Base-by-base conservation (phyloP, 2,113 vertebrate genomes). In the Thunnus thynnus region DNA sequence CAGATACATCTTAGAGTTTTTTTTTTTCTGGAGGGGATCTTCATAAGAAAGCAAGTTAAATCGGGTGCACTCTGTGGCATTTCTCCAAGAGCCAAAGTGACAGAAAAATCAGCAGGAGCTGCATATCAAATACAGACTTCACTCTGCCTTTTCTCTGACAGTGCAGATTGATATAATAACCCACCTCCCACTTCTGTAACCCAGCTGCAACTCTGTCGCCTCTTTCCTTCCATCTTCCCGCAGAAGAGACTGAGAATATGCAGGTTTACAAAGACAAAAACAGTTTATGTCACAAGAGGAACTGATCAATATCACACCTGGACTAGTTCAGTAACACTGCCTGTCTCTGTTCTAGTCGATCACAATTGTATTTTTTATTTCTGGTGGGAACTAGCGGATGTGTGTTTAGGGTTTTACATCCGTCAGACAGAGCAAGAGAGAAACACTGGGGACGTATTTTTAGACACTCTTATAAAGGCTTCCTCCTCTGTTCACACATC, bases 391-490 rank as follows among this genome's bases (percentile, higher is more conserved):
- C 2, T 2, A 8, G 13, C 11, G 14, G 14, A 44, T 44, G 22
- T 55, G 63, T 62, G 50, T 82, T 62, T 25, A 48, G 58, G 55
- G 16, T 72, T 72, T 68, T 16, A 54, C 50, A 78, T 58, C 73
- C 78, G 47, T 76, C 62, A 50, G 61, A 64, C 8, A 51, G 12
- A 52, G 52, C 54, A 25, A 32, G 50, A 12, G 32, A 66, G 77
- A 47, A 36, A 68, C 44, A 84, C 4, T 17, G 50, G 69, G 62
- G 60, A 77, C 58, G 55, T 85, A 79, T 78, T 76, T 78, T 86
- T 84, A 68, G 69, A 36, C 58, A 9, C 41, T 81, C 63, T 54
- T 78, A 48, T 44, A 18, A 79, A 62, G 27, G 41, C 66, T 36
- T 47, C 41, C n/a, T 72, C 68, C 18, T 57, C 56, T 58, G 27